Evolutionary conservation across 2,888 invertebrate species (phyloP), one percentile per base, ranked within the genome.

Genomic region (Lasioglossum pauxillum): DNA sequence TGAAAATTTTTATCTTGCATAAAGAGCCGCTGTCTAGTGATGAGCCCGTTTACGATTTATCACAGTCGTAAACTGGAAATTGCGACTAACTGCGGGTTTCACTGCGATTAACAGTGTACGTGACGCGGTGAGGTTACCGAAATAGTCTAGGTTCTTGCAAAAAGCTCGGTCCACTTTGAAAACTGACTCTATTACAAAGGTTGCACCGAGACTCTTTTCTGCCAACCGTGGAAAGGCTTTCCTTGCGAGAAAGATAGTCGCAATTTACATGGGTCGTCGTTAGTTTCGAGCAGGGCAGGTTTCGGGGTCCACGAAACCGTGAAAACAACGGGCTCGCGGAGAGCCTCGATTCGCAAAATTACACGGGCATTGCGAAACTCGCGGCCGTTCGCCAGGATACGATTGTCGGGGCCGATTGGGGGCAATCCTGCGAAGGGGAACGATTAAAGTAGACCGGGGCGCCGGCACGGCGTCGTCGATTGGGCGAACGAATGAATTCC

Each of bases 281-380:
- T 53, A 38, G 49, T 38, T 35, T 46, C 23, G 72, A 41, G 14
- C 27, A 31, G 16, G 49, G 71, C 49, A 31, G 44, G 57, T 46
- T 67, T 49, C 46, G 31, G n/a, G n/a, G 31, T 19, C 71, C 60
- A 12, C n/a, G n/a, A 44, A 49, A 60, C 46, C 75, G 16, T 23
- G 57, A 23, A 4, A 81, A 60, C 14, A 10, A 41, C 31, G 41
- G 57, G 35, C 23, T 38, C 69, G 38, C 16, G 35, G 41, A 38
- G 71, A 23, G 23, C 41, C 41, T n/a, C 31, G 46, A 81, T 60
- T 35, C 35, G 57, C 71, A 35, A 53, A 76, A 71, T 44, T 75
- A 5, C 38, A 16, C 41, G 38, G 31, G 5, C 27, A n/a, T 81
- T 74, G 64, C 14, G 16, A n/a, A 31, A 49, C 46, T 19, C 64